Evolutionary conservation across 2,113 vertebrate species (phyloP), one percentile per base, ranked within the genome.

Genomic region (Salvelinus fontinalis): DNA sequence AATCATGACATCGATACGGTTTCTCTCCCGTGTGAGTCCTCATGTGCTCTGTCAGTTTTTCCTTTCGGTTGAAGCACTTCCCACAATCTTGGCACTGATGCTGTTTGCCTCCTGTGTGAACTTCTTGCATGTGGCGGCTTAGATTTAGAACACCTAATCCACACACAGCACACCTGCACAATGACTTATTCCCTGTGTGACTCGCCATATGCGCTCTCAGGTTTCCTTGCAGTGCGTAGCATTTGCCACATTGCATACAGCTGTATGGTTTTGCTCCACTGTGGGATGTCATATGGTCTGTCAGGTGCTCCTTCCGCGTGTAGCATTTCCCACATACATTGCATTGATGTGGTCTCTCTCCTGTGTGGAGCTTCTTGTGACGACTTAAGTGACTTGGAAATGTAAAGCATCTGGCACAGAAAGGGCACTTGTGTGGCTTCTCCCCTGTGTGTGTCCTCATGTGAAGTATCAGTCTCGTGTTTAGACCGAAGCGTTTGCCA

Each of bases 371-470:
- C n/a, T 60, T 16, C 57, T 60, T 16, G 57, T 60, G 57, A 16
- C 57, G 57, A 20, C n/a, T 60, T 60, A 60, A 60, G n/a, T 60
- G 57, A 60, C 57, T 60, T 60, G 16, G 14, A 20, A n/a, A 60
- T n/a, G 14, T 60, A 60, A 60, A 60, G n/a, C 57, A 60, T n/a
- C 14, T 60, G 16, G 14, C 57, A 60, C 57, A 60, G n/a, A 60
- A 60, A n/a, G 57, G n/a, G 57, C 57, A 60, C 57, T 60, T 16
- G n/a, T 20, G n/a, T 8, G 57, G 57, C 57, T 60, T 60, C n/a
- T 60, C 57, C 14, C 57, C n/a, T 60, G 57, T 60, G 57, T 60
- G 57, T n/a, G n/a, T 60, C n/a, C n/a, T 60, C 57, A 60, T 60
- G 7, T 60, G 57, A 16, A 20, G 57, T 60, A 60, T 20, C 57